These are phyloP conservation scores for Atractosteus spatula DNA, from an alignment of 2,113 vertebrate species.

Conservation along the genomic window DNA sequence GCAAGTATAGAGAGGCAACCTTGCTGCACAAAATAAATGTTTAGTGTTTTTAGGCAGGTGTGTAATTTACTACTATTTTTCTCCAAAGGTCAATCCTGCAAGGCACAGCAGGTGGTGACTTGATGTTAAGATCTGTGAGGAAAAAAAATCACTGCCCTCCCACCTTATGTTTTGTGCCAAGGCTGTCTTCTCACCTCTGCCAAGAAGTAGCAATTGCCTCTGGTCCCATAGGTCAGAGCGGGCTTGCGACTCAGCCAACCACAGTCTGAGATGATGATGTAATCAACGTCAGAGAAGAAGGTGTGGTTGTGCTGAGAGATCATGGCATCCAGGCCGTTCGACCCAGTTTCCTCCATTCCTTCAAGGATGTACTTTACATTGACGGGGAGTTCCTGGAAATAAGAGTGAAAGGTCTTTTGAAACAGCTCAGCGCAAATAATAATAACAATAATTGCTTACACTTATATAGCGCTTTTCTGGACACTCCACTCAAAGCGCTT, in stretches of 20 bases:
- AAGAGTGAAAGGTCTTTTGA: background rate
- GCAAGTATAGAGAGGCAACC: too few species aligned
- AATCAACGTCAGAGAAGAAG: constrained; percentile 73
- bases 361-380: constrained; percentile 77
- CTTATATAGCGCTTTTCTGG: too few species aligned
- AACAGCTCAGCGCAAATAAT: background rate
- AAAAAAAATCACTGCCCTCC: too few species aligned
- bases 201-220: constrained; percentile 77
- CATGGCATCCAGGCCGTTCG: constrained; percentile 65
- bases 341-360: constrained; percentile 79
- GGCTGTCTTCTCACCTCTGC: constrained; percentile 59
- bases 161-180: too few species aligned
- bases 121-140: too few species aligned
- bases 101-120: too few species aligned
- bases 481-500: too few species aligned
- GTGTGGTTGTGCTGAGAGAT: constrained; percentile 64
- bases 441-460: constrained; percentile 1
- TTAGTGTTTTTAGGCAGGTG: too few species aligned
- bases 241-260: constrained; percentile 69
- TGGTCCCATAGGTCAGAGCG: constrained; percentile 73
- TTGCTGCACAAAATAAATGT: too few species aligned
- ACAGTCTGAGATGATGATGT: constrained; percentile 74
- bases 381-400: constrained; percentile 67
- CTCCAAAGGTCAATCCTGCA: too few species aligned
- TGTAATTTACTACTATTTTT: too few species aligned